These are phyloP conservation scores for Hoplodrina ambigua DNA, from an alignment of 2,888 invertebrate species.

Conservation along the genomic window DNA sequence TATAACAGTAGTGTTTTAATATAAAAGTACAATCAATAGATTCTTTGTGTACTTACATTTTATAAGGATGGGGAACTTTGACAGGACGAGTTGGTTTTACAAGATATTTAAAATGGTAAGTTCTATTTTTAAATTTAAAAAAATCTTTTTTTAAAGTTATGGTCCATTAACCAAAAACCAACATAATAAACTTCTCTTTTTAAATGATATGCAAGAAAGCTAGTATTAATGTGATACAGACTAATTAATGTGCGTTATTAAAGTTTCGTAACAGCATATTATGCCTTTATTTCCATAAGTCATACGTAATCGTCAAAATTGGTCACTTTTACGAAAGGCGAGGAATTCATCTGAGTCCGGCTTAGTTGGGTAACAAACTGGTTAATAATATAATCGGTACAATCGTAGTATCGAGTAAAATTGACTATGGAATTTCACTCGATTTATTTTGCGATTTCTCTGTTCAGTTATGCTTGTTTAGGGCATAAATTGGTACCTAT, in stretches of 20 bases:
- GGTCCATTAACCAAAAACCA: neutral
- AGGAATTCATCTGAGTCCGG: conserved; percentile 66
- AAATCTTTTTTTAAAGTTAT: neutral
- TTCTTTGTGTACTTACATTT: conserved; percentile 72
- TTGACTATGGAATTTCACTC: conserved; percentile 75
- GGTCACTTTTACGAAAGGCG: conserved; percentile 69
- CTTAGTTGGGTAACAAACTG: conserved; percentile 80
- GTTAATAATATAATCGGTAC: conserved; percentile 74
- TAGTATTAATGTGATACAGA: conserved; percentile 40
- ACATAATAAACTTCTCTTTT: conserved; percentile 35
- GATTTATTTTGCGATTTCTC: conserved; percentile 75
- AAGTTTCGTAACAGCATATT: conserved; percentile 66
- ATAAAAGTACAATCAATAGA: conserved; percentile 71
- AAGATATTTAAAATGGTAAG: conserved; percentile 85
- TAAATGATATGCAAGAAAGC: conserved; percentile 48
- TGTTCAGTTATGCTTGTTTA: conserved; percentile 45
- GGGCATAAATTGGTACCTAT: conserved; percentile 22
- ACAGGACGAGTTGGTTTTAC: conserved; percentile 77
- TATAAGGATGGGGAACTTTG: conserved; percentile 83
- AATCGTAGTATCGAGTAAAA: conserved; percentile 68
- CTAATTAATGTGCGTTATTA: conserved; percentile 59
- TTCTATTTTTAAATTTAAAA: conserved; percentile 48
- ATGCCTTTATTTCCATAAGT: conserved; percentile 68
- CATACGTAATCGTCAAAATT: conserved; percentile 67
- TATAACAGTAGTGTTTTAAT: conserved; percentile 74